Evolutionary conservation across 2,888 invertebrate species (phyloP), one percentile per base, ranked within the genome.

Genomic region (Epistrophe grossulariae): DNA sequence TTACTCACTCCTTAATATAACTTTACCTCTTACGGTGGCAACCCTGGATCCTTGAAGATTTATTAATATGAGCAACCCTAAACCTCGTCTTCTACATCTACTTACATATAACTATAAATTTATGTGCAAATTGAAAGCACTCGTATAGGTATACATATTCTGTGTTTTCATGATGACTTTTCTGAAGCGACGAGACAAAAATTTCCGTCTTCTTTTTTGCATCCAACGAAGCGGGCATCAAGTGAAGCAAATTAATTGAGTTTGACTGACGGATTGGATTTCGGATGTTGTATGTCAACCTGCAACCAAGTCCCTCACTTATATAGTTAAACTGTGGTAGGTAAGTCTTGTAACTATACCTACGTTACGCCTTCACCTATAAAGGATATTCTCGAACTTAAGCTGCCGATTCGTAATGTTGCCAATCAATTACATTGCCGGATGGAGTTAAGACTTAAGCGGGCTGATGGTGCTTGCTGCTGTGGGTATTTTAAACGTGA

Each of bases 221-320:
- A 73, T 59, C 73, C 66, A 76, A 38, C 66, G 52, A 81, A 68
- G 76, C 81, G 70, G 62, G 72, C 72, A 81, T 73, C 77, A 73
- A 85, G 62, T 85, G 74, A 81, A 70, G 78, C 85, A 85, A 85
- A 85, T 85, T 81, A 85, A 85, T 85, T 81, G 78, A 81, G 81
- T 85, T 78, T 85, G 84, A 85, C 81, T 85, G 84, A 85, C 77
- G 77, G 84, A 81, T 81, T 73, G 73, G 62, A 85, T 85, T 78
- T 81, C 73, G 59, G 73, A 81, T 81, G 85, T 81, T 78, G 85
- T 70, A 57, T 74, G 60, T 81, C 52, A 77, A 68, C 77, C 57
- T 48, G 6, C 52, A 55, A 50, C 60, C 70, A 55, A 24, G 52
- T 24, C 70, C 55, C 38, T n/a, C 17, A 13, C 45, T 62, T 55